Conservation (phyloP, 1,140 invertebrate species). For the Liolophura sinensis region DNA sequence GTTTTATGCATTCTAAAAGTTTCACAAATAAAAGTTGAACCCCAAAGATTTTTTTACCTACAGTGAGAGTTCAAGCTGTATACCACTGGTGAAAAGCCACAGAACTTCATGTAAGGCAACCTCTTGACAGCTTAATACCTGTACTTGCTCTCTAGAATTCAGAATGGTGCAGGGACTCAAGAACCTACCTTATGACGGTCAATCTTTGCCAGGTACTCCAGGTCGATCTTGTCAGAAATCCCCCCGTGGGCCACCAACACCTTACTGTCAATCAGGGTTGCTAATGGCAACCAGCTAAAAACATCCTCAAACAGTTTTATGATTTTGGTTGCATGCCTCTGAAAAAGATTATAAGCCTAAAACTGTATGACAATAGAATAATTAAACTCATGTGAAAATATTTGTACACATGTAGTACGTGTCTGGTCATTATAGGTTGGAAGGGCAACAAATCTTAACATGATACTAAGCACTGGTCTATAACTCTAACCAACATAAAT, state of each 20-base stretch:
- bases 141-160: too few species aligned
- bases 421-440: constrained; percentile 1
- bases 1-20: too few species aligned
- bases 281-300: constrained; percentile 86
- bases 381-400: constrained; percentile 5
- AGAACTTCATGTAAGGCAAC: too few species aligned
- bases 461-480: neutral
- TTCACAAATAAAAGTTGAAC: too few species aligned
- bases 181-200: constrained; percentile 75
- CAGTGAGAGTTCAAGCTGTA: too few species aligned
- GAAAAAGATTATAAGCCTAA: constrained; percentile 28
- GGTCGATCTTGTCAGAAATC: constrained; percentile 79
- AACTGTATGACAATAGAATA: neutral
- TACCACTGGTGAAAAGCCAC: too few species aligned
- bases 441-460: constrained; percentile 1
- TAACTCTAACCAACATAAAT: too few species aligned
- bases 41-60: too few species aligned
- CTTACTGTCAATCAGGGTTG: constrained; percentile 83
- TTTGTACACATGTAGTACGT: neutral
- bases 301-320: constrained; percentile 81
- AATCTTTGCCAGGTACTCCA: constrained; percentile 73
- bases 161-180: too few species aligned
- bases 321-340: constrained; percentile 76
- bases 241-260: constrained; percentile 89
- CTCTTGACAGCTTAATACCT: too few species aligned